phyloP scores from a whole-genome alignment of 2,113 vertebrate species.

The Promerops cafer region DNA sequence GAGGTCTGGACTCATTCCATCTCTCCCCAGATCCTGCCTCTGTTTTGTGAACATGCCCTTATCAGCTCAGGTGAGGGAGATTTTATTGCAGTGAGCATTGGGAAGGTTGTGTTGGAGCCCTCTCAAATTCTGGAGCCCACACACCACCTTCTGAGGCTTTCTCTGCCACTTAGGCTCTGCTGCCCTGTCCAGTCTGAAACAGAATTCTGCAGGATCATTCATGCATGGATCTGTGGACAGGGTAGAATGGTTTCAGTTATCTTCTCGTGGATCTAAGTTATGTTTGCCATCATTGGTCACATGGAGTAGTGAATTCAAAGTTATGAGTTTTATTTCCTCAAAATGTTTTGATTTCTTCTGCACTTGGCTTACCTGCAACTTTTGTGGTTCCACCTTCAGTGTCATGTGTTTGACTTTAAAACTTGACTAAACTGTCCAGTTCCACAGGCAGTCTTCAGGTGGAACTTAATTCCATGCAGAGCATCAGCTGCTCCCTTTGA shows the following conservation, averaged over 20 bases:
- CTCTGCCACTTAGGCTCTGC: neutral
- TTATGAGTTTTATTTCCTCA: slow-evolving; percentile 38
- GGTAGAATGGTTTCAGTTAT: slow-evolving; percentile 43
- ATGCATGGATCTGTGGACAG: slow-evolving; percentile 38
- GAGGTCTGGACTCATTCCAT: neutral
- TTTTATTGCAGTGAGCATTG: neutral
- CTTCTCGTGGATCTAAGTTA: slow-evolving; percentile 58
- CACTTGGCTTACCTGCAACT: neutral
- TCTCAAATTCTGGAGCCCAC: neutral
- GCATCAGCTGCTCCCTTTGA: neutral
- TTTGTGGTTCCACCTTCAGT: neutral
- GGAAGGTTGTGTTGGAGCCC: neutral
- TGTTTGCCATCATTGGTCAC: slow-evolving; percentile 36
- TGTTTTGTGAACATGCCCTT: neutral
- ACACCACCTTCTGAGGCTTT: neutral
- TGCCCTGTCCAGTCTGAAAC: neutral
- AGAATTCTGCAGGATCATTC: slow-evolving; percentile 21
- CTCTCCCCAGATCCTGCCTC: neutral
- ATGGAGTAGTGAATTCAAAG: slow-evolving; percentile 34
- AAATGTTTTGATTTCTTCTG: slow-evolving; percentile 13
- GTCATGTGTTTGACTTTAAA: neutral
- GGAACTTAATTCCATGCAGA: neutral
- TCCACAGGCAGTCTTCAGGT: neutral
- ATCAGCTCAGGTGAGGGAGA: neutral
- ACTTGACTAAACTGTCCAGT: neutral